Percentiles rank a stretch among this genome's conserved stretches.
Conservation (phyloP, 2,113 vertebrate genomes). For the Mesembrinibis cayennensis region DNA sequence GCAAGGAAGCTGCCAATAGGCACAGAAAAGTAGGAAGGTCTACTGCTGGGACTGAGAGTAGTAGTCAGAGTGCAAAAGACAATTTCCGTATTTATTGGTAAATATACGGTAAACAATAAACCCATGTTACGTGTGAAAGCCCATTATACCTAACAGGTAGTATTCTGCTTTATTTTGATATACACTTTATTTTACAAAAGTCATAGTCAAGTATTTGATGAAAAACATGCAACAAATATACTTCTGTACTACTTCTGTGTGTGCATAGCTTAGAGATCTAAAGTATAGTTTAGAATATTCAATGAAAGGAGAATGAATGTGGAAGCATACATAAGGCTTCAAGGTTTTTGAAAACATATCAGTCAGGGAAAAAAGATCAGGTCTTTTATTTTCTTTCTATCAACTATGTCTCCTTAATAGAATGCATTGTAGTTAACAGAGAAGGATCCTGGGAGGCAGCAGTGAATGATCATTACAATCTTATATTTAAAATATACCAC, state of each 20-base stretch:
- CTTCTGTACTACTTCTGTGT: neutral
- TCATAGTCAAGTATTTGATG: neutral
- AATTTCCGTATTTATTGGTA: neutral
- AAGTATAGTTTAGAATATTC: neutral
- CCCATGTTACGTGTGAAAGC: neutral
- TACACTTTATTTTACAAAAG: neutral
- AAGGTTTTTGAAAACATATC: neutral
- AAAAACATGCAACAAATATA: neutral
- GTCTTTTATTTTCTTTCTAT: neutral
- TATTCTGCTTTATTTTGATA: neutral
- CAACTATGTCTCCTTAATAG: neutral
- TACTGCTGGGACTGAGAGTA: neutral
- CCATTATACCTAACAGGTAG: neutral
- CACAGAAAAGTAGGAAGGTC: neutral
- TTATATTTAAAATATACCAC: neutral
- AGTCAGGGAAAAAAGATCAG: rapidly evolving
- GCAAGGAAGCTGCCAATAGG: neutral
- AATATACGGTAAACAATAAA: neutral
- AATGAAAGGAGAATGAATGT: neutral
- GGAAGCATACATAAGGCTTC: neutral
- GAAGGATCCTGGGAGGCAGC: neutral
- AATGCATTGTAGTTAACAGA: neutral
- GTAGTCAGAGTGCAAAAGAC: neutral
- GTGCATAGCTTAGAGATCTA: neutral
- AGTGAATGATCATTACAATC: neutral